A percentile compares a stretch with the other conserved stretches of the same genome.
These are phyloP conservation scores for Ceratosolen solmsi DNA, from an alignment of 1,140 invertebrate species.

Conservation along the genomic window DNA sequence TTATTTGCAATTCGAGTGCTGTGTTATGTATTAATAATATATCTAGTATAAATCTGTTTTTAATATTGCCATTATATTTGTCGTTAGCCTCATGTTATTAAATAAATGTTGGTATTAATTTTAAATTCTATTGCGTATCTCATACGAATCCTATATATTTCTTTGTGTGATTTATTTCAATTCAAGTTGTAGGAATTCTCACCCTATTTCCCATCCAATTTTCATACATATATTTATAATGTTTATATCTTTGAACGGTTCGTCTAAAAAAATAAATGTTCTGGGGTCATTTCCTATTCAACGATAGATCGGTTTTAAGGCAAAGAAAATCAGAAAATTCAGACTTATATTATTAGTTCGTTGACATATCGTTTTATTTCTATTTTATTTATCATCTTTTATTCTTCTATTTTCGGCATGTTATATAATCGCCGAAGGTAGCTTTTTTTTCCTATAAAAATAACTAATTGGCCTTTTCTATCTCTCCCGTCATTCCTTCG, in stretches of 20 bases:
- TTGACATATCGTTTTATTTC: too few relatives aligned
- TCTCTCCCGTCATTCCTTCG: background rate
- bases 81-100: too few relatives aligned
- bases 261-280: background rate
- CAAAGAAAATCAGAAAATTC: constrained; percentile 7
- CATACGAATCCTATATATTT: too few relatives aligned
- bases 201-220: background rate
- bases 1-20: too few relatives aligned
- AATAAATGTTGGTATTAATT: too few relatives aligned
- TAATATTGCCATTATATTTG: too few relatives aligned
- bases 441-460: background rate
- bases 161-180: too few relatives aligned
- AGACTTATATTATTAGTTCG: background rate
- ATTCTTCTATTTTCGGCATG: background rate
- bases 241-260: background rate
- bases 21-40: too few relatives aligned
- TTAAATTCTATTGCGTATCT: too few relatives aligned
- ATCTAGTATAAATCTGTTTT: too few relatives aligned
- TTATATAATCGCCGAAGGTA: background rate
- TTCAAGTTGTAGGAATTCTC: background rate
- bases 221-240: too few relatives aligned
- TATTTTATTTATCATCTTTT: too few relatives aligned
- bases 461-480: background rate
- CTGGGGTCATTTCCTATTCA: background rate
- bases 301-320: constrained; percentile 15